phyloP scores from a whole-genome alignment of 2,888 invertebrate species.

The Pandemis heparana region DNA sequence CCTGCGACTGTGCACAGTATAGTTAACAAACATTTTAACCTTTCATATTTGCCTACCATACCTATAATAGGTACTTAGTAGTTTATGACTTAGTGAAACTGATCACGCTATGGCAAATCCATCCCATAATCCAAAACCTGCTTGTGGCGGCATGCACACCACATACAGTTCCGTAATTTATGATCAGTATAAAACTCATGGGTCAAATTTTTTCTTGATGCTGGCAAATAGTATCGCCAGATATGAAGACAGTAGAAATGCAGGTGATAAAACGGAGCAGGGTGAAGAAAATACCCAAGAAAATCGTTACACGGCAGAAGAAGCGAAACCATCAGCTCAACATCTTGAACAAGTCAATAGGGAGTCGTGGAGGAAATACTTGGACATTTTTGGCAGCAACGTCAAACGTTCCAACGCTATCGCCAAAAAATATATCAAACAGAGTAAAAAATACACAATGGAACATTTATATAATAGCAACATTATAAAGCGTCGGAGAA shows the following conservation, averaged over 20 bases:
- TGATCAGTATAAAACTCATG: background rate
- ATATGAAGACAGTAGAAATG: background rate
- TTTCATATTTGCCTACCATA: no score
- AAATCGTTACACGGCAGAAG: background rate
- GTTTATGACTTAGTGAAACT: background rate
- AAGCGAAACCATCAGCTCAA: background rate
- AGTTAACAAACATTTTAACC: background rate
- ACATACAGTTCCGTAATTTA: background rate
- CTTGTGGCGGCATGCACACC: background rate
- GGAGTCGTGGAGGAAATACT: background rate
- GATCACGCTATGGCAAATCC: background rate
- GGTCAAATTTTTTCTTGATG: background rate
- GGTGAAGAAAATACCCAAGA: background rate
- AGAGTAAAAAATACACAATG: background rate
- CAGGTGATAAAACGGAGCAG: background rate
- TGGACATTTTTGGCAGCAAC: background rate
- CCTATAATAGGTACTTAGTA: background rate
- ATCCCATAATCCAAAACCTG: background rate
- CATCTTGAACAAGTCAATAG: background rate
- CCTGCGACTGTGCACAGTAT: background rate
- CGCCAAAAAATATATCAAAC: background rate
- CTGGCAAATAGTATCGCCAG: background rate
- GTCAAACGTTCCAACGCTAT: background rate
- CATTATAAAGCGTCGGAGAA: background rate
- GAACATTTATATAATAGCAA: background rate